Evolutionary conservation across 1,140 invertebrate genomes (phyloP).

Genomic region (Zaprionus lachaisei): DNA sequence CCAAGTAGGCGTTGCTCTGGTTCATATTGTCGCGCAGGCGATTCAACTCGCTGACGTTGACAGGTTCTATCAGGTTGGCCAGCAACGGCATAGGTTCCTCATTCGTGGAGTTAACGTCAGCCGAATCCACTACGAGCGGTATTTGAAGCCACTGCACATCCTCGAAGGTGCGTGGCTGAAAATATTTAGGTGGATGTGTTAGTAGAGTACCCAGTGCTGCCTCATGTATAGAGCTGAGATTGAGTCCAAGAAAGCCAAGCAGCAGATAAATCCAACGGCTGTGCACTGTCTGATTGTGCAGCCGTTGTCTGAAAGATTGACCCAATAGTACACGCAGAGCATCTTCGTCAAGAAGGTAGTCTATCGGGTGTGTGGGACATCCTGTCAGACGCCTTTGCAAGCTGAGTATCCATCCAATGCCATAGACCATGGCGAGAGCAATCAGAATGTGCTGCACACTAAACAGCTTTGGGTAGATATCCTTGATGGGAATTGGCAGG

Average conservation of each 20-base stretch:
- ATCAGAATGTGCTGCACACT: constrained; percentile 41
- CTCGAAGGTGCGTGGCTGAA: constrained; percentile 55
- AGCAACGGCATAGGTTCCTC: not conserved
- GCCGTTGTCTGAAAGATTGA: constrained; percentile 44
- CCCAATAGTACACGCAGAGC: constrained; percentile 62
- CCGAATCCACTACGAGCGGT: constrained; percentile 25
- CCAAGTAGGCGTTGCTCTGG: constrained; percentile 55
- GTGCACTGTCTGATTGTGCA: not conserved
- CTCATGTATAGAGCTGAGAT: constrained; percentile 60
- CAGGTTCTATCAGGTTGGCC: not conserved
- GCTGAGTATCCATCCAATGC: constrained; percentile 42
- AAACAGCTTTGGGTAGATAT: constrained; percentile 50
- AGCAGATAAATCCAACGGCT: constrained; percentile 46
- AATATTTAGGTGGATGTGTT: constrained; percentile 59
- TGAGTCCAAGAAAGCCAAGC: constrained; percentile 56
- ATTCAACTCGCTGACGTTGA: constrained; percentile 50
- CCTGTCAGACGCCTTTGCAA: constrained; percentile 17
- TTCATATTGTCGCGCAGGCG: constrained; percentile 44
- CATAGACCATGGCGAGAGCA: constrained; percentile 37
- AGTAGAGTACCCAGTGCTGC: constrained; percentile 60
- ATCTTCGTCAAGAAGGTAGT: constrained; percentile 59
- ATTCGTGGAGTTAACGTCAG: constrained; percentile 1
- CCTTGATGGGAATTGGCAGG: constrained; percentile 40
- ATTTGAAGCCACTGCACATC: constrained; percentile 37
- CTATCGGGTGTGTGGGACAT: not conserved